A percentile compares a stretch with the other conserved stretches of the same genome.
Conservation (phyloP, 2,797 vertebrate species). For the Gallirallus australis region DNA sequence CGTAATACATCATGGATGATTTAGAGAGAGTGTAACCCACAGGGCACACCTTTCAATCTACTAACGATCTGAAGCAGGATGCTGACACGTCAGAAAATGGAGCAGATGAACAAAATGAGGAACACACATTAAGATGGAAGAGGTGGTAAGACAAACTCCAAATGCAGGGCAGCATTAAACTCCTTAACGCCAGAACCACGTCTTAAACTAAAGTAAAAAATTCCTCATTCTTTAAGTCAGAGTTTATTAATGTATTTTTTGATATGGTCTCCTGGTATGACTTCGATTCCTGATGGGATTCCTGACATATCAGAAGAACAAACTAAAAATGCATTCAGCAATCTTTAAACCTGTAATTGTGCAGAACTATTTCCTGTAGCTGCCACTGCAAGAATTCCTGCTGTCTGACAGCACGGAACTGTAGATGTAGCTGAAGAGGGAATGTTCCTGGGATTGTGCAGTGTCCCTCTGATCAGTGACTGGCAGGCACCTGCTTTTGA, state of each 20-base stretch:
- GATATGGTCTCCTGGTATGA: not conserved
- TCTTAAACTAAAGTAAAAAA: not conserved
- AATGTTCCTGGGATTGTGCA: not conserved
- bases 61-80: constrained; percentile 32
- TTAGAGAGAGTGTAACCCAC: constrained; percentile 63
- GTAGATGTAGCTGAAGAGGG: not conserved
- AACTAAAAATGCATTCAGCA: not conserved
- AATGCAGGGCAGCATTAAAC: not conserved
- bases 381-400: not conserved
- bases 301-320: not conserved
- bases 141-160: not conserved
- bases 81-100: constrained; percentile 71
- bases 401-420: not conserved
- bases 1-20: constrained; percentile 71
- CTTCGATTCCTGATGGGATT: not conserved
- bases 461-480: not conserved
- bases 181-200: not conserved
- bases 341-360: not conserved
- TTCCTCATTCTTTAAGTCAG: not conserved
- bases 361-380: not conserved
- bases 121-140: constrained; percentile 5
- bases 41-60: constrained; percentile 74
- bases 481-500: not conserved
- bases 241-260: not conserved
- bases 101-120: constrained; percentile 34